Conservation (phyloP, 2,888 invertebrate genomes). For the Brenthis hecate region DNA sequence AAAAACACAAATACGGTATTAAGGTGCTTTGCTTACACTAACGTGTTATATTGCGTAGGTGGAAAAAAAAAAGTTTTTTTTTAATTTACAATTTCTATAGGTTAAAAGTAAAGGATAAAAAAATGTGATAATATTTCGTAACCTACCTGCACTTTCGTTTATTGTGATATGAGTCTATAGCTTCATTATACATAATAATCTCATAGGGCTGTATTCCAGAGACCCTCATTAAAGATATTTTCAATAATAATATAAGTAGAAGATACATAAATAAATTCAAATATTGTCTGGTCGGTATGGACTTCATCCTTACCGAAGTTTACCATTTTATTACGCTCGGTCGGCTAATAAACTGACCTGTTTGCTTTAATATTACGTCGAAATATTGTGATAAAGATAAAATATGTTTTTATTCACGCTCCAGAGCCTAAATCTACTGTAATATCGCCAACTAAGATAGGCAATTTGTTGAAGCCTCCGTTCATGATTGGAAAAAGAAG, state of each 20-base stretch:
- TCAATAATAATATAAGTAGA: too few species aligned
- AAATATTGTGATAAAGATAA: slow-evolving; percentile 9
- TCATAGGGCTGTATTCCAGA: too few species aligned
- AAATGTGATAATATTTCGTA: too few species aligned
- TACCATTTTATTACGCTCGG: slow-evolving; percentile 1
- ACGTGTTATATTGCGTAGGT: not conserved
- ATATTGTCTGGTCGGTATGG: too few species aligned
- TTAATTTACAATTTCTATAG: too few species aligned
- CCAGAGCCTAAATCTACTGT: slow-evolving; percentile 18
- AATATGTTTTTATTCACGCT: slow-evolving; percentile 14
- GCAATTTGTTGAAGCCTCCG: slow-evolving; percentile 64
- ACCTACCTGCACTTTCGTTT: too few species aligned
- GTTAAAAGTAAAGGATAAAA: too few species aligned
- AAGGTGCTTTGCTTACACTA: not conserved
- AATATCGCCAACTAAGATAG: slow-evolving; percentile 46
- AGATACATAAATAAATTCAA: too few species aligned
- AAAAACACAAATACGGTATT: not conserved
- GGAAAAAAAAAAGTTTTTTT: too few species aligned
- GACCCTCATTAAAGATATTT: too few species aligned
- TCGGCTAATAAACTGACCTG: slow-evolving; percentile 1
- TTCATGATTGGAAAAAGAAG: slow-evolving; percentile 53
- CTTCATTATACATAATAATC: too few species aligned
- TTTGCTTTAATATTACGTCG: slow-evolving; percentile 2
- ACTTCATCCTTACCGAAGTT: not conserved
- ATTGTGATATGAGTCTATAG: too few species aligned